These are phyloP conservation scores for Xenopus laevis DNA, from an alignment of 2,113 vertebrate species.

Conservation along the genomic window DNA sequence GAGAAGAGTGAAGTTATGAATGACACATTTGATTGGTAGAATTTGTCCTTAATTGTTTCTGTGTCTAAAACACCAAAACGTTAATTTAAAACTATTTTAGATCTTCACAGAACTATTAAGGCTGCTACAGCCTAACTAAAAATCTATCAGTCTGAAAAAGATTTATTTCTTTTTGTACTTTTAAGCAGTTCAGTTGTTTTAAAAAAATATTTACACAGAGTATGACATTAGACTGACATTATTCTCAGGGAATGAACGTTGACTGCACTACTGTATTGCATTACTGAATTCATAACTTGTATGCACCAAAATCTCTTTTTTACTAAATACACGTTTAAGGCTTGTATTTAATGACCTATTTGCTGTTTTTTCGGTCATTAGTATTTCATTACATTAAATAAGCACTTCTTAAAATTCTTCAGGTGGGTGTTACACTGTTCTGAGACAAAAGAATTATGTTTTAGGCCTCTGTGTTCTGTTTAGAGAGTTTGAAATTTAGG, in stretches of 20 bases:
- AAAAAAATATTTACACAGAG: neutral
- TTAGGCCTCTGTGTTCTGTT: too few species aligned
- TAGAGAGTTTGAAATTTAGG: too few species aligned
- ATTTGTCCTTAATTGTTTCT: neutral
- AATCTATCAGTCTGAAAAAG: neutral
- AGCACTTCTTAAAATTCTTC: neutral
- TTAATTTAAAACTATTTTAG: neutral
- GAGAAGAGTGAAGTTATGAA: neutral
- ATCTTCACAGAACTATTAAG: neutral
- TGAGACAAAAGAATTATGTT: neutral
- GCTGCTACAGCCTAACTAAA: neutral
- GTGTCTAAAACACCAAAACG: neutral
- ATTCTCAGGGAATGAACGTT: neutral
- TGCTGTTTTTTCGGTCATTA: neutral
- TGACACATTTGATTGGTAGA: neutral
- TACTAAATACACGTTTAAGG: neutral
- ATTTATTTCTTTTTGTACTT: neutral
- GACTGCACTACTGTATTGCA: neutral
- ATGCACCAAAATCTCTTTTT: neutral
- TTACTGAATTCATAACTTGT: neutral
- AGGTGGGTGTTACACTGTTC: neutral
- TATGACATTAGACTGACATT: neutral
- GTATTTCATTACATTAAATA: slow-evolving; percentile 1
- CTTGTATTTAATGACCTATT: neutral
- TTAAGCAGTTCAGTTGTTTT: neutral